Conservation (phyloP, 1,140 invertebrate genomes). For the Hypothenemus hampei region DNA sequence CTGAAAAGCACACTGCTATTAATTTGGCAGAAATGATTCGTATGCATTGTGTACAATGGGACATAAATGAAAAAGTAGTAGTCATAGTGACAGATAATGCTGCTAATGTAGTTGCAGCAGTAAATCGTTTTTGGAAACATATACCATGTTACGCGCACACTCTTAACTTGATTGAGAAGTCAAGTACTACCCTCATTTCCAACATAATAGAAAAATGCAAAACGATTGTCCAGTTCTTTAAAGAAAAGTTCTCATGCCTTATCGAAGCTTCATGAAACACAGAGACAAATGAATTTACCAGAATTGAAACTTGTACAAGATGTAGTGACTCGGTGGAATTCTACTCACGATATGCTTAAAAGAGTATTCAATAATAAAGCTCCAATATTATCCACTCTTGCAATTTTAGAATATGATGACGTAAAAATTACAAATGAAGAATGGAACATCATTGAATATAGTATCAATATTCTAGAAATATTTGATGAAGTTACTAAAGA, state of each 20-base stretch:
- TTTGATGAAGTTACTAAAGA: neutral
- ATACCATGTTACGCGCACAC: slow-evolving; percentile 37
- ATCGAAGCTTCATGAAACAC: slow-evolving; percentile 15
- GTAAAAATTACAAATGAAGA: neutral
- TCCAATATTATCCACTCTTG: slow-evolving; percentile 2
- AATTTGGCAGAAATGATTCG: neutral
- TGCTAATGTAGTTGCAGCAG: slow-evolving; percentile 31
- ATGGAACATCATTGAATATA: neutral
- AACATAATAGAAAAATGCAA: slow-evolving; percentile 20
- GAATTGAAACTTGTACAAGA: slow-evolving; percentile 27
- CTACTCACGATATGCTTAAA: slow-evolving; percentile 17
- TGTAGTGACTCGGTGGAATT: slow-evolving; percentile 28
- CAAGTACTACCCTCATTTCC: slow-evolving; percentile 3
- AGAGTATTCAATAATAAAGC: slow-evolving; percentile 2
- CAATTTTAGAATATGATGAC: no score
- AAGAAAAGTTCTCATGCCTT: neutral
- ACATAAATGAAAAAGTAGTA: slow-evolving; percentile 5
- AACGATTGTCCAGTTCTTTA: slow-evolving; percentile 2
- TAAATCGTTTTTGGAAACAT: slow-evolving; percentile 27
- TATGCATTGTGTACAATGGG: neutral
- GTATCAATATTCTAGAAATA: neutral
- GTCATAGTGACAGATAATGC: slow-evolving; percentile 34
- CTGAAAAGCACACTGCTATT: neutral
- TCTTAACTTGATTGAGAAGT: slow-evolving; percentile 31
- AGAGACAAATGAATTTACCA: slow-evolving; percentile 16